A percentile compares a stretch with the other conserved stretches of the same genome.
Conservation (phyloP, 2,113 vertebrate genomes). For the Hoplias malabaricus region DNA sequence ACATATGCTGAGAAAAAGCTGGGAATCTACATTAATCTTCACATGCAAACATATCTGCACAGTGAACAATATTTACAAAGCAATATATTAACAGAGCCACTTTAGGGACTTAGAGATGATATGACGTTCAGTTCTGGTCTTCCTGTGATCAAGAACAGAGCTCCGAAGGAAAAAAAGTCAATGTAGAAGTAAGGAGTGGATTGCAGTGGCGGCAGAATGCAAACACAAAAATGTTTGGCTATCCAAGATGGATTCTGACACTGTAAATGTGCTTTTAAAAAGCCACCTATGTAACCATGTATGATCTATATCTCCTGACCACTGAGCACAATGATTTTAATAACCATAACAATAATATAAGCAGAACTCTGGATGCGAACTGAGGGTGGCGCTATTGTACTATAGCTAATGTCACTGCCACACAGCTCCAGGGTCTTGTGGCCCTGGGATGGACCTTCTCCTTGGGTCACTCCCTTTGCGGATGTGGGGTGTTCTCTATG, state of each 20-base stretch:
- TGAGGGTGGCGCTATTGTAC: too few relatives aligned
- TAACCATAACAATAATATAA: background rate
- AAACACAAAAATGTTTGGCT: background rate
- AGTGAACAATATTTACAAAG: slow-evolving; percentile 31
- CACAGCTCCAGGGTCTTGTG: too few relatives aligned
- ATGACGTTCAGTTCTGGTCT: background rate
- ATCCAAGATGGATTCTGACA: background rate
- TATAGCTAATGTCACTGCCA: too few relatives aligned
- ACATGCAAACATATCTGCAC: slow-evolving; percentile 7
- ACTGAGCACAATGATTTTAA: too few relatives aligned
- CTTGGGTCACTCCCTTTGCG: too few relatives aligned
- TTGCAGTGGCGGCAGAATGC: background rate
- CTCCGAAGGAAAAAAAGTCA: background rate
- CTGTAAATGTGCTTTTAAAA: background rate
- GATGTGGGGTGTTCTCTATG: too few relatives aligned
- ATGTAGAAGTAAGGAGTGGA: background rate
- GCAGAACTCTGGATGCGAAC: background rate
- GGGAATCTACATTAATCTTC: slow-evolving; percentile 17
- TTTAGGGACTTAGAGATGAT: background rate
- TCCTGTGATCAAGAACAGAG: background rate
- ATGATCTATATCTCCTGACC: too few relatives aligned
- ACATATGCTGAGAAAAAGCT: background rate
- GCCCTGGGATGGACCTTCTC: too few relatives aligned
- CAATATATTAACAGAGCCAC: slow-evolving; percentile 9
- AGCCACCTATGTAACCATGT: background rate